Base-by-base conservation (phyloP, 2,113 vertebrate genomes). In the Hucho hucho region DNA sequence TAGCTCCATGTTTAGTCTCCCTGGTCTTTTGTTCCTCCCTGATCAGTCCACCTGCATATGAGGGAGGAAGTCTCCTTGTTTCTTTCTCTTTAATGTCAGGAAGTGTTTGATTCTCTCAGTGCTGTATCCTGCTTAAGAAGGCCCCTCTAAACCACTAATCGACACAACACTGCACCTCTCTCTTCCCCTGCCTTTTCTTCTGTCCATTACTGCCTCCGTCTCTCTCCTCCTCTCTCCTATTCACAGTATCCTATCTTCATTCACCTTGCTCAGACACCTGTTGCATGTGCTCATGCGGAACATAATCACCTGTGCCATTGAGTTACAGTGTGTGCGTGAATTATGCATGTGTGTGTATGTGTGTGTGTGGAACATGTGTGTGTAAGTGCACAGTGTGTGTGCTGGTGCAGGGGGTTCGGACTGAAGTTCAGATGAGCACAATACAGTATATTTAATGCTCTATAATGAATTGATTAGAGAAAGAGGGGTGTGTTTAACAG, bases 41-140 rank as follows among this genome's bases (percentile, higher is more conserved):
- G 83, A 88, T 89, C 86, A 81, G 70, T 79, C 86, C 88, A 90
- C 92, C 91, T 89, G 89, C 90, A 93, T 92, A 87, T 90, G 83
- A 90, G 90, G 88, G 91, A 92, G 91, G 91, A 93, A 92, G 88
- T 88, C 81, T 80, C 16, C 77, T 85, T 86, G 84, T 77, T 86
- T 84, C 82, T 56, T 47, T 75, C 87, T 88, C 87, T 91, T 89
- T 88, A 90, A 92, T 86, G 90, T 72, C 90, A 93, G 91, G 90
- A 92, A 92, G 88, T 83, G 89, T 90, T 92, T 93, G 90, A 91
- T 92, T 91, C 86, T 82, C 75, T 75, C 67, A 24, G 86, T 86
- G 87, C 85, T 83, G 84, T 74, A 74, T 0, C 63, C 74, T 22
- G 58, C 79, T 78, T 25, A 61, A 32, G 85, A 84, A 85, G 81